Percentiles rank a stretch among this genome's conserved stretches.
Evolutionary conservation across 2,888 invertebrate species (phyloP).

Genomic region (Kuschelorhynchus macadamiae): DNA sequence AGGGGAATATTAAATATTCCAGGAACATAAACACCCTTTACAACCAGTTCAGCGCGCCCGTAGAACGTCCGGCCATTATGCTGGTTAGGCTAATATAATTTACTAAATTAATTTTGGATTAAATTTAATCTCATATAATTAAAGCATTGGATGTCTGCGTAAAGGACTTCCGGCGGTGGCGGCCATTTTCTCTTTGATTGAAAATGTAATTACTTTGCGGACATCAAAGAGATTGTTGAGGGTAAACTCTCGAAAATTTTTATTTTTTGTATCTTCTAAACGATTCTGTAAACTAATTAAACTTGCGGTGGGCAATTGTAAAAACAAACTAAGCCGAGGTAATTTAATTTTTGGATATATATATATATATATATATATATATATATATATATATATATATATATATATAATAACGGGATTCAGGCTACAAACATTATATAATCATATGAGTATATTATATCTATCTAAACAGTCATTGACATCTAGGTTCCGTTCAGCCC

Average conservation of each 20-base stretch:
- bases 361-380: too few species aligned
- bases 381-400: too few species aligned
- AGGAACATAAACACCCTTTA: conserved; percentile 20
- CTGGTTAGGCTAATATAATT: conserved; percentile 49
- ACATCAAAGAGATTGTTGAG: conserved; percentile 49
- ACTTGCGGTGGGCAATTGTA: background rate
- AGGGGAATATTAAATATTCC: conserved; percentile 11
- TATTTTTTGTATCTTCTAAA: conserved; percentile 38
- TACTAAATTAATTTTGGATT: conserved; percentile 52
- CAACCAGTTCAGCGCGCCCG: conserved; percentile 10
- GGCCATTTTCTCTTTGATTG: conserved; percentile 51
- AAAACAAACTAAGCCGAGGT: too few species aligned
- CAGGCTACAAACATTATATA: too few species aligned
- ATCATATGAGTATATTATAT: too few species aligned
- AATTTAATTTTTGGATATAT: too few species aligned
- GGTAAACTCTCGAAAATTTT: conserved; percentile 35
- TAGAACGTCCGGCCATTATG: conserved; percentile 11
- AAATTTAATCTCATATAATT: conserved; percentile 51
- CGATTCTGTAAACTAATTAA: conserved; percentile 27
- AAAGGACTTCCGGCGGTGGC: conserved; percentile 45
- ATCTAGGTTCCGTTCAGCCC: too few species aligned
- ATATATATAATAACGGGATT: too few species aligned
- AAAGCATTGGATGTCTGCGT: conserved; percentile 50
- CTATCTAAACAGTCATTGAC: too few species aligned
- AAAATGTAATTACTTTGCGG: conserved; percentile 52